These are phyloP conservation scores for Stenichneumon culpator DNA, from an alignment of 2,888 invertebrate species.

Conservation along the genomic window DNA sequence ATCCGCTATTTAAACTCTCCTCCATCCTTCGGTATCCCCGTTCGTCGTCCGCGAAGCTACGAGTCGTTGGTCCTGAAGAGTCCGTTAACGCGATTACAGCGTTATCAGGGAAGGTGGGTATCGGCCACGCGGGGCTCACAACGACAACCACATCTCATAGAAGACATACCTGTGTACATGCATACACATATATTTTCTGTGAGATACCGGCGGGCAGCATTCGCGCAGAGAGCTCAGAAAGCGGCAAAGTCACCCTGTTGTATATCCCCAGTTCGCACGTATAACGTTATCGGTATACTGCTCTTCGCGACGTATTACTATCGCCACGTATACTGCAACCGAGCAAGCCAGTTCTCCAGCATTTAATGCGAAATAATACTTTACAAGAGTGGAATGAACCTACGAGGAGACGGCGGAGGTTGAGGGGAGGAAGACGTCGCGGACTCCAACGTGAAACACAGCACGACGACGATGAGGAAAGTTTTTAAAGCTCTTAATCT, in stretches of 20 bases:
- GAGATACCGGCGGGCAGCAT: conserved; percentile 1
- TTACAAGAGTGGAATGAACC: conserved; percentile 40
- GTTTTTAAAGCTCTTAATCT: conserved; percentile 79
- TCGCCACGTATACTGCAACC: background rate
- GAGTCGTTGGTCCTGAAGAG: conserved; percentile 49
- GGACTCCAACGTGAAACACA: conserved; percentile 34
- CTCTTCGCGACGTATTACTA: background rate
- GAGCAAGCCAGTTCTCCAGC: conserved; percentile 44
- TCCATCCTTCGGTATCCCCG: conserved; percentile 20
- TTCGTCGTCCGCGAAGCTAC: conserved; percentile 30
- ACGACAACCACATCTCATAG: conserved; percentile 3
- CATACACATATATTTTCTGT: conserved; percentile 7
- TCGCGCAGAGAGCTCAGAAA: background rate
- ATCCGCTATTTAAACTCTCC: conserved; percentile 37
- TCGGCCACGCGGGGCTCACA: conserved; percentile 32
- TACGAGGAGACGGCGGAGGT: conserved; percentile 23
- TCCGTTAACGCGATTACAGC: conserved; percentile 53
- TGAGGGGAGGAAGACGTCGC: conserved; percentile 36
- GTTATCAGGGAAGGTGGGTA: conserved; percentile 42
- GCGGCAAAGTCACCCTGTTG: conserved; percentile 27
- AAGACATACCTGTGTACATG: background rate
- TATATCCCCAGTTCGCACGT: conserved; percentile 29
- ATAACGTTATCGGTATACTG: background rate
- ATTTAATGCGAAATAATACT: conserved; percentile 67
- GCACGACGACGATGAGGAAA: conserved; percentile 73